These are phyloP conservation scores for Amia ocellicauda DNA, from an alignment of 2,113 vertebrate genomes.

Conservation along the genomic window DNA sequence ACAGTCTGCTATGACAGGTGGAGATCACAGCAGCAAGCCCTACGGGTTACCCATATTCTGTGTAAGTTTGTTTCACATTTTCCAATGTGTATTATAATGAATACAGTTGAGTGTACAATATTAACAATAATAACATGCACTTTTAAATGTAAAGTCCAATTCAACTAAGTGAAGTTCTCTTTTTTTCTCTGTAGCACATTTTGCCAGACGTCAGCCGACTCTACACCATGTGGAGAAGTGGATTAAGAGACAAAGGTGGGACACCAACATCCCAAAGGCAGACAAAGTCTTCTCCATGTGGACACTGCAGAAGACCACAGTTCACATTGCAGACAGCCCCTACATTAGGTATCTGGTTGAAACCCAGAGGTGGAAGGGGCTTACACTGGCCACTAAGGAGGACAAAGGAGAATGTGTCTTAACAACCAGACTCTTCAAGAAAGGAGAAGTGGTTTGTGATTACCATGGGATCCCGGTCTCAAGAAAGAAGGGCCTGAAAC, in stretches of 20 bases:
- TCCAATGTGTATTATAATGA: too few relatives aligned
- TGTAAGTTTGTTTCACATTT: too few relatives aligned
- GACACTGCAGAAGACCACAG: not conserved
- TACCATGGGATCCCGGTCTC: constrained; percentile 10
- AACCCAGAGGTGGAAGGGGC: constrained; percentile 16
- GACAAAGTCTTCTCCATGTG: not conserved
- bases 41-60: too few relatives aligned
- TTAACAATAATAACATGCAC: too few relatives aligned
- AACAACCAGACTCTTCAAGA: not conserved
- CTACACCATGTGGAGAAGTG: constrained; percentile 5
- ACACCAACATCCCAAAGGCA: constrained; percentile 7
- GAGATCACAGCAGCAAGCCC: too few relatives aligned
- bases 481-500: not conserved
- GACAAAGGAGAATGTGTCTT: constrained; percentile 8
- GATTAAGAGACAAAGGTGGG: constrained; percentile 19
- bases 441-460: constrained; percentile 21
- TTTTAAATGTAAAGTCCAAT: too few relatives aligned
- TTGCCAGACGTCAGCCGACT: not conserved
- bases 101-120: too few relatives aligned
- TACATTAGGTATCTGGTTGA: not conserved
- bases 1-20: too few relatives aligned
- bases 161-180: too few relatives aligned
- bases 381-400: not conserved
- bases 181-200: constrained; percentile 17
- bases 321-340: too few relatives aligned